Evolutionary conservation across 2,888 invertebrate genomes (phyloP).

Genomic region (Nasonia oneida): DNA sequence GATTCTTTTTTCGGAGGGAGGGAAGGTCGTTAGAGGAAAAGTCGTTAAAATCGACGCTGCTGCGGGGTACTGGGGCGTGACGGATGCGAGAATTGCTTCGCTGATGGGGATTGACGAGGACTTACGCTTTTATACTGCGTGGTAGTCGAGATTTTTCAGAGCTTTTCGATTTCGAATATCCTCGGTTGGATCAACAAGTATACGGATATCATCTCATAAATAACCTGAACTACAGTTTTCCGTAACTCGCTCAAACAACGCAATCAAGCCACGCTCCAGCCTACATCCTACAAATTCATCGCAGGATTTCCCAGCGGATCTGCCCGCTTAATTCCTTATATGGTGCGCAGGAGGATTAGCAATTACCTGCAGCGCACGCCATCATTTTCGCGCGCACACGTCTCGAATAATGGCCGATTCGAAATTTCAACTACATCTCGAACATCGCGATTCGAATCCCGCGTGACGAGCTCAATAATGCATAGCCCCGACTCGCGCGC

Average conservation of each 20-base stretch:
- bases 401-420: background rate
- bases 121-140: background rate
- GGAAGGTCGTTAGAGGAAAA: background rate
- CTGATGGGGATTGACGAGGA: background rate
- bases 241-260: background rate
- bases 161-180: background rate
- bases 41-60: background rate
- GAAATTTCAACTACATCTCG: background rate
- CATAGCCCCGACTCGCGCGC: background rate
- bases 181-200: background rate
- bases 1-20: background rate
- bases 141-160: background rate
- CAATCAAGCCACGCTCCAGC: background rate
- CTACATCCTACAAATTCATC: background rate
- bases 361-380: background rate
- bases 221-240: background rate
- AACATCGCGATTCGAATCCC: background rate
- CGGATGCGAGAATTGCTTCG: background rate
- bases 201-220: background rate
- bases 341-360: background rate
- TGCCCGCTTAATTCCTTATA: background rate
- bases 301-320: slow-evolving; percentile 8
- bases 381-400: background rate
- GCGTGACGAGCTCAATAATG: background rate
- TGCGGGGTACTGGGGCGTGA: background rate